Base-by-base conservation (phyloP, 2,888 invertebrate genomes). In the Mactromeris polynyma region DNA sequence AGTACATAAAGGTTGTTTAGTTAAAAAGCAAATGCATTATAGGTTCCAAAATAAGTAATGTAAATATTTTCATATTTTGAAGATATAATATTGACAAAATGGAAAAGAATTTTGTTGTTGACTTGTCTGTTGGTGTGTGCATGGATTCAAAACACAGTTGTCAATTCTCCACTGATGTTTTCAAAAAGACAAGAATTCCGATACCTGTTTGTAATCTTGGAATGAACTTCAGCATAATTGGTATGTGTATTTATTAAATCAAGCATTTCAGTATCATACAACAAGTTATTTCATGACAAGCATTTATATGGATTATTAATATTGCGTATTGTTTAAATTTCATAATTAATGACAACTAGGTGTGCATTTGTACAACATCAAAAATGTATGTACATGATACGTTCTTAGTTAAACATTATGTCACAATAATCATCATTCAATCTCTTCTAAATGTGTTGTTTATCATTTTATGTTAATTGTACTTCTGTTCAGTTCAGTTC, bases 51-150 rank as follows among this genome's bases (percentile, higher is more conserved):
- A n/a, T n/a, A n/a, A n/a, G n/a, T 9, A 17, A 14, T 46, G 14
- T 7, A 9, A 2, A 46, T 1, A 46, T 2, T 46, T 46, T 9
- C 17, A 9, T 46, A 4, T 14, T 69, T 54, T 77, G 21, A 54
- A 92, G 92, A 19, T 92, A 88, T 83, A 89, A 81, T 17, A 89
- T 92, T n/a, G 86, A 91, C 81, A 92, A 92, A 54, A 90, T 88
- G 26, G 89, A 81, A 33, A 89, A 90, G 40, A 87, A 90, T 36
- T 92, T 91, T 78, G 73, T 92, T 33, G 81, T 93, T 31, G 91
- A 92, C 51, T 83, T 92, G 38, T 85, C 88, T 6, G 81, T 93
- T 9, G 83, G 85, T 40, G 83, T 93, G 2, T 93, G 93, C 77
- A 85, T 93, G 88, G 91, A 93, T 31, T 80, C 89, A 9, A 73